phyloP scores from a whole-genome alignment of 2,888 invertebrate species.

The Lithophane semibrunnea region DNA sequence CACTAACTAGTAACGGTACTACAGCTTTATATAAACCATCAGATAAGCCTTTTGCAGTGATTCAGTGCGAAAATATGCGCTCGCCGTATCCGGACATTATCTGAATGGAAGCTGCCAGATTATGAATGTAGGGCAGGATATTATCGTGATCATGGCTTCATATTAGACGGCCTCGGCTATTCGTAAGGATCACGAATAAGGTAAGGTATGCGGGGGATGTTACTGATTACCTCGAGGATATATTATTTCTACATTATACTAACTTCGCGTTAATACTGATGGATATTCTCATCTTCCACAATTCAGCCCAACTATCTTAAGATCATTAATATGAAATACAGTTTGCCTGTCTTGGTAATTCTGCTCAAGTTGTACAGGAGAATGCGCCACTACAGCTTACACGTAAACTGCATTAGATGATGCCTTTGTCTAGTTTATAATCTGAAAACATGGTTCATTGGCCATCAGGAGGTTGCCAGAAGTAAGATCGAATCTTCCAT shows the following conservation, averaged over 20 bases:
- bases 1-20: slow-evolving; percentile 23
- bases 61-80: slow-evolving; percentile 63
- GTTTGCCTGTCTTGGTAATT: slow-evolving; percentile 13
- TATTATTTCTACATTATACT: background rate
- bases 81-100: slow-evolving; percentile 65
- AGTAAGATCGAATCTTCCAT: background rate
- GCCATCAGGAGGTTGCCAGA: slow-evolving; percentile 1
- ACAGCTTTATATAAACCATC: slow-evolving; percentile 29
- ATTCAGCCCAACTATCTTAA: slow-evolving; percentile 4
- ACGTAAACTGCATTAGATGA: slow-evolving; percentile 52
- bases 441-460: slow-evolving; percentile 37
- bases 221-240: slow-evolving; percentile 23
- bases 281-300: slow-evolving; percentile 6
- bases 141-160: slow-evolving; percentile 40
- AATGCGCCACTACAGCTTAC: slow-evolving; percentile 27
- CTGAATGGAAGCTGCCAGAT: slow-evolving; percentile 40
- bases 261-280: background rate
- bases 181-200: slow-evolving; percentile 22
- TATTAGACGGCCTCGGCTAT: slow-evolving; percentile 13
- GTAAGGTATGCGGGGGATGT: background rate
- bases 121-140: slow-evolving; percentile 50
- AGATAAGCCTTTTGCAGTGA: slow-evolving; percentile 57
- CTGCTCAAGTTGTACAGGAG: slow-evolving; percentile 25
- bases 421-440: slow-evolving; percentile 38
- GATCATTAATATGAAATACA: slow-evolving; percentile 8